Evolutionary conservation across 2,797 vertebrate species (phyloP), one percentile per base, ranked within the genome.

Genomic region (Coendou prehensilis): DNA sequence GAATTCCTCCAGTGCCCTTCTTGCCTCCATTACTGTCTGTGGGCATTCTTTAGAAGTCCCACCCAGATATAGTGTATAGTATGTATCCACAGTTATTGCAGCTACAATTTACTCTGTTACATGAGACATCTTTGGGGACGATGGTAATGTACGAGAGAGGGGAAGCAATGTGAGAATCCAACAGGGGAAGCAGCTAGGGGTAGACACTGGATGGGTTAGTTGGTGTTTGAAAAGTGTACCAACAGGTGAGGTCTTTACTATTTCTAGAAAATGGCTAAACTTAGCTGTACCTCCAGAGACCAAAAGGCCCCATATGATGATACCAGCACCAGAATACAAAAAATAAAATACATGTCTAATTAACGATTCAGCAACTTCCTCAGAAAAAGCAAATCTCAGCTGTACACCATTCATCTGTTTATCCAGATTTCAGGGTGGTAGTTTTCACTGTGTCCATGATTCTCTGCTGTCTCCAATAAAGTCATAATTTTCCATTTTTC

Each of bases 401-500:
- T 64, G 10, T 88, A 52, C 2, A 59, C 15, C 57, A 22, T 56
- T 79, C 33, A 47, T 22, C 81, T 84, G 33, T 69, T 37, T 93
- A 37, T 87, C 45, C 13, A 30, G 13, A 76, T 63, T 92, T 64
- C 26, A 87, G 30, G 3, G 18, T 22, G 1, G 1, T 11, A 28
- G 9, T 69, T 95, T 92, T 75, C 56, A 50, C 30, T 81, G 10
- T 22, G 57, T 45, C 18, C 14, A 54, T 4, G 52, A 33, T 61
- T 92, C 20, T 11, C 80, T 85, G 33, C 52, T 30, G 50, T 11
- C 0, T 71, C 67, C 10, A 89, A 56, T 7, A 59, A 94, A 90
- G 14, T 61, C n/a, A 93, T 11, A 84, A 85, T 76, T 97, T 76
- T 93, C 9, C 50, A 15, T 79, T 87, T 87, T 18, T 79, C 89